phyloP scores from a whole-genome alignment of 2,113 vertebrate genomes.

The Sylvia atricapilla region DNA sequence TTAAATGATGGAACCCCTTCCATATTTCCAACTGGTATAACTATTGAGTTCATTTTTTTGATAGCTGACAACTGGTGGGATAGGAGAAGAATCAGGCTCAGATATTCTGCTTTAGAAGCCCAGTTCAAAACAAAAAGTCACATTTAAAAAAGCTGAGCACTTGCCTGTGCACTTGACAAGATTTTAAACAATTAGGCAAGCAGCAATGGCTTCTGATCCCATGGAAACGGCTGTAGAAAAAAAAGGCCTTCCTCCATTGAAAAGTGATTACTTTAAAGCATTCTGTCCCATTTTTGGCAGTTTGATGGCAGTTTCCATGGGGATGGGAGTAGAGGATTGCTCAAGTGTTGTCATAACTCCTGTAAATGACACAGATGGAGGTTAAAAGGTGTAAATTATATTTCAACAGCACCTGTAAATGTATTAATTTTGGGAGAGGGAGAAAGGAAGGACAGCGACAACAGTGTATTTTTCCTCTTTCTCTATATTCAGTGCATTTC shows the following conservation, averaged over 20 bases:
- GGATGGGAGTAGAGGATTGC: neutral
- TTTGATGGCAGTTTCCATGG: constrained; percentile 39
- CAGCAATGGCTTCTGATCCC: constrained; percentile 36
- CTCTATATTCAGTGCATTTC: neutral
- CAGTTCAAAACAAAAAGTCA: neutral
- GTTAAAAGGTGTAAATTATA: constrained; percentile 5
- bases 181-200: constrained; percentile 34
- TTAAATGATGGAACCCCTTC: neutral
- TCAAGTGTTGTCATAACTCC: constrained; percentile 36
- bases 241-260: neutral
- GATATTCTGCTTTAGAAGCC: neutral
- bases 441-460: neutral
- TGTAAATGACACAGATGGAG: constrained; percentile 13
- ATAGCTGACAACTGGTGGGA: neutral
- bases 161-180: constrained; percentile 19
- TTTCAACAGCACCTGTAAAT: constrained; percentile 24
- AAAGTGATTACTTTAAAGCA: constrained; percentile 42
- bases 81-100: neutral
- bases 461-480: neutral
- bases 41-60: neutral
- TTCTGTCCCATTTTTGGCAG: constrained; percentile 36
- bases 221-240: constrained; percentile 1
- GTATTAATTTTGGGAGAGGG: neutral
- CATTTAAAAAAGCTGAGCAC: neutral
- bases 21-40: neutral